phyloP scores from a whole-genome alignment of 1,140 invertebrate species.

The Sminthurides bifidus region DNA sequence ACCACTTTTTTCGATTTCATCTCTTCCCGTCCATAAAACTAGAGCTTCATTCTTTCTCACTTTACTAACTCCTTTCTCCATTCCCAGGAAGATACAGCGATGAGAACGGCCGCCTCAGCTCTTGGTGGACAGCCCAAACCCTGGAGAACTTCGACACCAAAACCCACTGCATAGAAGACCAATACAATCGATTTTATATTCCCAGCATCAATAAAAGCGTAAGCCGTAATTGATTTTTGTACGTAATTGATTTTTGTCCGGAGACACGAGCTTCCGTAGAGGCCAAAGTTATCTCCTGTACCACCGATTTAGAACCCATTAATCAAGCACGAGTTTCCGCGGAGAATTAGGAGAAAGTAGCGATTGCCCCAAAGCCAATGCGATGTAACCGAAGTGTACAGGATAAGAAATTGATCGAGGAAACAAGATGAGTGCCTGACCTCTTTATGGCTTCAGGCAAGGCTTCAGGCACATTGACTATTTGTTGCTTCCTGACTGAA shows the following conservation, averaged over 20 bases:
- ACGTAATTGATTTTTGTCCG: no score
- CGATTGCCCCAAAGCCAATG: no score
- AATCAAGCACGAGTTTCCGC: neutral
- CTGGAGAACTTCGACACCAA: conserved; percentile 1
- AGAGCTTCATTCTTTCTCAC: neutral
- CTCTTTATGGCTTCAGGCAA: no score
- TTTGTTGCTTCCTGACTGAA: no score
- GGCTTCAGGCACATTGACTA: no score
- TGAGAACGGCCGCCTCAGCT: conserved; percentile 1
- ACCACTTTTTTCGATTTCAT: neutral
- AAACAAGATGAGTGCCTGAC: no score
- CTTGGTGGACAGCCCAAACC: conserved; percentile 16
- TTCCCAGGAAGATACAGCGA: neutral
- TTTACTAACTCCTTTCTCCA: neutral
- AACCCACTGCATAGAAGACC: conserved; percentile 8
- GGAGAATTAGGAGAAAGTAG: no score
- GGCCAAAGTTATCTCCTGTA: no score
- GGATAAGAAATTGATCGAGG: no score
- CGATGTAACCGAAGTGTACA: no score
- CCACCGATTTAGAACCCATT: no score
- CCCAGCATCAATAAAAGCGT: neutral
- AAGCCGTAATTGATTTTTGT: neutral
- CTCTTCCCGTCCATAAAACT: neutral
- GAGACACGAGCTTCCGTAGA: no score
- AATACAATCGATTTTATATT: conserved; percentile 11